Evolutionary conservation across 2,797 vertebrate genomes (phyloP).

Genomic region (Brachyalestes nurse): DNA sequence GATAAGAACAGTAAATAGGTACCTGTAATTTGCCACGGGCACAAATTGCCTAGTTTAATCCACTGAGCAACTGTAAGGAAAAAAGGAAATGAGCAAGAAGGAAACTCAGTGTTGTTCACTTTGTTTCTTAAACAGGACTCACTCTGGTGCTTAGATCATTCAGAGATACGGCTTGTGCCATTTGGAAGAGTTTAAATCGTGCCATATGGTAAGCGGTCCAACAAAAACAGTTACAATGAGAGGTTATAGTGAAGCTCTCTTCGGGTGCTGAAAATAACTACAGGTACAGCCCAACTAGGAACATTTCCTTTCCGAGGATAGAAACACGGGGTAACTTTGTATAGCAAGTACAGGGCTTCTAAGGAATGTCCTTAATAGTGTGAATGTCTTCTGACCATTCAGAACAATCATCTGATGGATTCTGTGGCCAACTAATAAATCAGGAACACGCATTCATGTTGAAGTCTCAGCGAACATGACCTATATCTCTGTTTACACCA

Average conservation of each 20-base stretch:
- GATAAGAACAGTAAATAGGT: slow-evolving; percentile 42
- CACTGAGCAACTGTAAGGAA: slow-evolving; percentile 17
- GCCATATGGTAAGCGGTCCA: background rate
- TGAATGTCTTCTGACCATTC: background rate
- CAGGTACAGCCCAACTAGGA: background rate
- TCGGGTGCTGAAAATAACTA: slow-evolving; percentile 24
- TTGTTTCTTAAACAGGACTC: slow-evolving; percentile 2
- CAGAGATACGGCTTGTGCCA: slow-evolving; percentile 11
- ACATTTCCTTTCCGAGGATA: background rate
- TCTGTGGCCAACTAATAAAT: background rate
- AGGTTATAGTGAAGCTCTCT: background rate
- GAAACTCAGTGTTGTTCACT: slow-evolving; percentile 12
- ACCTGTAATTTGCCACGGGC: slow-evolving; percentile 29
- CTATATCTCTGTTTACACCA: no score
- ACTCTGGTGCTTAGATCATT: slow-evolving; percentile 22
- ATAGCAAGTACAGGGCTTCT: no score
- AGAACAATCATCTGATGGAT: background rate
- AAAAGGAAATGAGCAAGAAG: slow-evolving; percentile 1
- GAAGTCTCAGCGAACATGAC: no score
- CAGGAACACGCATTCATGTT: background rate
- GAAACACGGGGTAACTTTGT: no score
- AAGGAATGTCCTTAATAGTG: background rate
- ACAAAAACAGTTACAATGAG: slow-evolving; percentile 5
- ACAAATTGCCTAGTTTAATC: slow-evolving; percentile 39
- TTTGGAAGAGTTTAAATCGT: background rate